Conservation (phyloP, 2,797 vertebrate species). For the Spinus pinus region DNA sequence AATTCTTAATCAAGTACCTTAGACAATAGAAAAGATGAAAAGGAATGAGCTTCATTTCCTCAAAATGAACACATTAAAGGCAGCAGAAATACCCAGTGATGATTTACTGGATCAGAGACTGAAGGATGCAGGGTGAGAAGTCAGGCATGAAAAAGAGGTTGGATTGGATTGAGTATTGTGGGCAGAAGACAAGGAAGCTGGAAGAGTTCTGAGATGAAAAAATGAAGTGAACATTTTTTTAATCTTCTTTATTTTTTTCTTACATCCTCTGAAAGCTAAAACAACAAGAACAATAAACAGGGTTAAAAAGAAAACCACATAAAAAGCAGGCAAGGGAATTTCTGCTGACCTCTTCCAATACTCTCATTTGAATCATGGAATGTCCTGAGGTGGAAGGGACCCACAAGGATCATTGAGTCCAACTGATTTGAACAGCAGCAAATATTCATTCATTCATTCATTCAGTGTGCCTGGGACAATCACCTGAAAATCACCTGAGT, state of each 20-base stretch:
- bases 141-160: not conserved
- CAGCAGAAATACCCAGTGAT: not conserved
- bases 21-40: not conserved
- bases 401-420: not conserved
- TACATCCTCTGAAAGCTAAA: not conserved
- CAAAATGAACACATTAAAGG: not conserved
- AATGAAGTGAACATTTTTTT: not conserved
- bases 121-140: not conserved
- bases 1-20: not conserved
- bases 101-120: not conserved
- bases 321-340: not conserved
- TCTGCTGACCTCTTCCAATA: not conserved
- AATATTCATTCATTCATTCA: not conserved
- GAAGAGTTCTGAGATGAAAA: not conserved
- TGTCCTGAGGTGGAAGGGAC: not conserved
- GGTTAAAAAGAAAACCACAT: not conserved
- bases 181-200: not conserved
- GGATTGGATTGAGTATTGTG: not conserved
- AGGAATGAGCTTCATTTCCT: not conserved
- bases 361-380: not conserved
- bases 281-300: not conserved
- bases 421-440: not conserved
- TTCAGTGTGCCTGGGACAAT: not conserved
- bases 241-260: not conserved
- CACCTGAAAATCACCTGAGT: not conserved